phyloP scores from a whole-genome alignment of 2,113 vertebrate species.

The Pandion haliaetus region DNA sequence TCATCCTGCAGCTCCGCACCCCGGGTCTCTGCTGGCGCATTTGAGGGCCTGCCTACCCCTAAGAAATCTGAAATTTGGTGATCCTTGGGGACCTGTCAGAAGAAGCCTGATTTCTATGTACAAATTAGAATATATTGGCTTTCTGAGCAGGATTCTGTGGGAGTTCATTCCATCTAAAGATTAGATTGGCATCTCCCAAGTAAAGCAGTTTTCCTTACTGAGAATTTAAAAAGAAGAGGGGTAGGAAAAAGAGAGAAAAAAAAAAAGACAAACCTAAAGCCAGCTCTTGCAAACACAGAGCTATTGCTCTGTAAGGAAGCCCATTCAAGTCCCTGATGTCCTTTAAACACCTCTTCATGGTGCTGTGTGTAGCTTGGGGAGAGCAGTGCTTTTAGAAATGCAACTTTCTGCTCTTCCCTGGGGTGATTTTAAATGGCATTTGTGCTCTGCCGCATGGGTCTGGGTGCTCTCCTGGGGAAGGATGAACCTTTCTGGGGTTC shows the following conservation, averaged over 20 bases:
- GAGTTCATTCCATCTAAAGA: not conserved
- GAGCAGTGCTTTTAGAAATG: not conserved
- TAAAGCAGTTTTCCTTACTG: not conserved
- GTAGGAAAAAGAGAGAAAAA: rapidly evolving
- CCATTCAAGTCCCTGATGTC: not conserved
- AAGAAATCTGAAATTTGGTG: not conserved
- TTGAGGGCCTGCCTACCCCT: not conserved
- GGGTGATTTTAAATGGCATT: not conserved
- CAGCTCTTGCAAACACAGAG: not conserved
- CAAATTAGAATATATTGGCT: not conserved
- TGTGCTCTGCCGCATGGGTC: not conserved
- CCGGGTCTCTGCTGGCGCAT: not conserved
- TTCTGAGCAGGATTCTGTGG: not conserved
- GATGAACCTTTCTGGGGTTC: not conserved
- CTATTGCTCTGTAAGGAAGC: not conserved
- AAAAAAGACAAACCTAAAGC: not conserved
- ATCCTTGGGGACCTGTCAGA: not conserved
- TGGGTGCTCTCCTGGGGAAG: not conserved
- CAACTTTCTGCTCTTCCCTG: not conserved
- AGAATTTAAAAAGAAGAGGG: not conserved
- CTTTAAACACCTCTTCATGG: not conserved
- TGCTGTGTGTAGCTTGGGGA: not conserved
- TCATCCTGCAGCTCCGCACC: not conserved
- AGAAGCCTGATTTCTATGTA: not conserved
- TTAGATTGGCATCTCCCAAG: not conserved